phyloP scores from a whole-genome alignment of 2,888 invertebrate species.

The Busseola fusca region DNA sequence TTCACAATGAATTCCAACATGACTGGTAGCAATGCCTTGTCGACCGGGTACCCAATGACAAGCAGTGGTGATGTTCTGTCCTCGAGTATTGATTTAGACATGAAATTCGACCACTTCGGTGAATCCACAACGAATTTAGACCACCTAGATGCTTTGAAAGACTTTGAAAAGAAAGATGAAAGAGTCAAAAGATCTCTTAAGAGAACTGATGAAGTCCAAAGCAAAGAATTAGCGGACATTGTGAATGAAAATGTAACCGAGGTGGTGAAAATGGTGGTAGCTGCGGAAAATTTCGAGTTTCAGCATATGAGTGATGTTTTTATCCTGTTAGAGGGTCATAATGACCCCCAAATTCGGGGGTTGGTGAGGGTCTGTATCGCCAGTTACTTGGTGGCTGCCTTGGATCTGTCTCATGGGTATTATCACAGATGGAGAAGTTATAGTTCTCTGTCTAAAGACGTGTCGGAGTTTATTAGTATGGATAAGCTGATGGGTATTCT shows the following conservation, averaged over 20 bases:
- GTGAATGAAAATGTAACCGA: conserved; percentile 51
- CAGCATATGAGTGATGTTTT: conserved; percentile 93
- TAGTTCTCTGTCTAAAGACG: conserved; percentile 76
- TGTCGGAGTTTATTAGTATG: conserved; percentile 78
- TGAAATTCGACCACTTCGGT: conserved; percentile 91
- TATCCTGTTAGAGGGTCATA: conserved; percentile 90
- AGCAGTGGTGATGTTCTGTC: conserved; percentile 81
- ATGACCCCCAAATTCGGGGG: conserved; percentile 95
- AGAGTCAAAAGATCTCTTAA: conserved; percentile 67
- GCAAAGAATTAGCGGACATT: conserved; percentile 44
- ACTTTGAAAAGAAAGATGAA: conserved; percentile 69
- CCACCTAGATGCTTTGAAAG: conserved; percentile 68
- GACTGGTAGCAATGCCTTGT: conserved; percentile 79
- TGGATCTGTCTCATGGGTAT: conserved; percentile 88
- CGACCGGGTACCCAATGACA: conserved; percentile 84
- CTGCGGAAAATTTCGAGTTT: conserved; percentile 72
- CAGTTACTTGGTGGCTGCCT: conserved; percentile 90
- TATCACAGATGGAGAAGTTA: conserved; percentile 86
- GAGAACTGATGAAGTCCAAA: conserved; percentile 71
- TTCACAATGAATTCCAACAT: conserved; percentile 85
- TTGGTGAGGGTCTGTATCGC: conserved; percentile 91
- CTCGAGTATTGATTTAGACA: conserved; percentile 87
- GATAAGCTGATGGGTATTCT: conserved; percentile 87
- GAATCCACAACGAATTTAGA: conserved; percentile 82
- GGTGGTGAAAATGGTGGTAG: conserved; percentile 63